Base-by-base conservation (phyloP, 2,888 invertebrate genomes). In the Machimus atricapillus region DNA sequence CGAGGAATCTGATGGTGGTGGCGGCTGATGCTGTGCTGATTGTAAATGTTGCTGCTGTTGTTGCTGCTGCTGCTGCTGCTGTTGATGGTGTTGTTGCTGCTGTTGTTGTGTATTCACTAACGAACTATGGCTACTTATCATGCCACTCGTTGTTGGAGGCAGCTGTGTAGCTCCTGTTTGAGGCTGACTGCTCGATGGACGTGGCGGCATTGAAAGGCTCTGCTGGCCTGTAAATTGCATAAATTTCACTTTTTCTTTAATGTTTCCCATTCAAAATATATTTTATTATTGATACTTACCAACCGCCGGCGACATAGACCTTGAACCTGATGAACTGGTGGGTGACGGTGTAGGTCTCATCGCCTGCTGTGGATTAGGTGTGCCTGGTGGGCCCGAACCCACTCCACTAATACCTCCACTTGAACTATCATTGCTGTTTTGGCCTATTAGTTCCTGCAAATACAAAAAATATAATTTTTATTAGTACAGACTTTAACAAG, bases 241-340 rank as follows among this genome's bases (percentile, higher is more conserved):
- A 9, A 40, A 40, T 40, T 40, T 40, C 16, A 46, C 43, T 46
- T 14, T 46, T 46, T 46, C 16, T 46, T 46, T 46, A 14, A 46
- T 46, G 43, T 46, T 16, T 46, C 43, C 16, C 16, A 46, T 46
- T 46, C 43, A 85, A 1, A 19, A 31, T 12, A 85, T 79, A 82
- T 31, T 85, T 46, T 6, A 34, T 86, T n/a, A 40, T 82, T 40
- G 52, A 81, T 89, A 95, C 97, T 94, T 92, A 97, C 97, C 97
- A 93, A 98, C 97, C 94, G 98, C 98, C 91, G 98, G 98, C 93
- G 98, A 98, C 97, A 98, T 98, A 93, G 98, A 98, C 94, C 98
- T 96, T 91, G 98, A 98, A 93, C 97, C 97, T 91, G 97, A 97
- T 91, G 97, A 97, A 93, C 97, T 97, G 92, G 97, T 97, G 91